phyloP scores from a whole-genome alignment of 1,140 invertebrate genomes.

The Papilio polyxenes region DNA sequence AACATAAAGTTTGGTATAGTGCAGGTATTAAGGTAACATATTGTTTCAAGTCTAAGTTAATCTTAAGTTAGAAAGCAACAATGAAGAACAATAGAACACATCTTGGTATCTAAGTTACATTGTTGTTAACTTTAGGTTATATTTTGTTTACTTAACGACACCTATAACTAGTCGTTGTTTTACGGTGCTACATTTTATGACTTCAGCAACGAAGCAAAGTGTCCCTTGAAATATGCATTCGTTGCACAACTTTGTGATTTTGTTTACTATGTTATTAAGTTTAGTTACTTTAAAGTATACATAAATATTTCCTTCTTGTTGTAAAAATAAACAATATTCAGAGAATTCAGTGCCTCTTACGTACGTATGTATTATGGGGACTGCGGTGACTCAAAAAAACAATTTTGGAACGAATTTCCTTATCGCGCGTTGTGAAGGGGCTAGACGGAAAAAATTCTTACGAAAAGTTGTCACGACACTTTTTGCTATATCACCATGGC shows the following conservation, averaged over 20 bases:
- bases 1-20: not conserved
- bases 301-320: not conserved
- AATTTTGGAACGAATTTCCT: too few species aligned
- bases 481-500: too few species aligned
- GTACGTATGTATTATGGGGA: too few species aligned
- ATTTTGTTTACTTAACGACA: slow-evolving; percentile 23
- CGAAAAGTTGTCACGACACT: too few species aligned
- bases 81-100: slow-evolving; percentile 7
- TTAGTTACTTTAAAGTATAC: not conserved
- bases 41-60: not conserved
- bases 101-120: not conserved
- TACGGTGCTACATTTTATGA: not conserved
- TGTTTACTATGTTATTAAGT: not conserved
- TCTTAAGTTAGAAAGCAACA: not conserved
- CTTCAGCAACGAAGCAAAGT: not conserved
- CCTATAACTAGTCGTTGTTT: not conserved
- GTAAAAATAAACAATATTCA: not conserved
- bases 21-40: not conserved
- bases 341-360: too few species aligned
- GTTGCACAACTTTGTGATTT: slow-evolving; percentile 2
- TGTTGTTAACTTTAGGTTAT: slow-evolving; percentile 15
- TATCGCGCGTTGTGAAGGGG: too few species aligned
- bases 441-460: too few species aligned
- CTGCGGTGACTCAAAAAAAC: too few species aligned
- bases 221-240: slow-evolving; percentile 8